Evolutionary conservation across 2,888 invertebrate species (phyloP), one percentile per base, ranked within the genome.

Genomic region (Tetragnatha montana): DNA sequence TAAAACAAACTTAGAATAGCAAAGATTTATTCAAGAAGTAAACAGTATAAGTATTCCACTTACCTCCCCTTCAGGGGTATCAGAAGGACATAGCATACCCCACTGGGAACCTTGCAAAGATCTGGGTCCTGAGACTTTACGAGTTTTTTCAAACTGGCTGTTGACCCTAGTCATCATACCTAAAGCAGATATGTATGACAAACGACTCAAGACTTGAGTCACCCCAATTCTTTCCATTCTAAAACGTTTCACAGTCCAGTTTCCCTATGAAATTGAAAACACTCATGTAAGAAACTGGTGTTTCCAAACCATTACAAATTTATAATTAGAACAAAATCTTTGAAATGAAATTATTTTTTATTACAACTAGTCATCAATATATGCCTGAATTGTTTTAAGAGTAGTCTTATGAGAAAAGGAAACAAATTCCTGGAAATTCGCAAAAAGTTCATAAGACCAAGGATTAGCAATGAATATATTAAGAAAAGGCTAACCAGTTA

Each of bases 81-180:
- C 99, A 35, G 98, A 98, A 0, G 99, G 99, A 94, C 99, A 99
- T 87, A 99, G 94, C 98, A 99, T 98, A 70, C 99, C 99, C 98
- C 98, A 99, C 93, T 99, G 99, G 8, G 98, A 98, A 0, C 98
- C 97, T 93, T 99, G 99, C 82, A 99, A 94, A 0, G 98, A 98
- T 87, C 99, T 95, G 0, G 99, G 99, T 0, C 99, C 99, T 7
- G 98, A 98, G 0, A 99, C 99, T 95, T 99, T 99, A 17, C 99
- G 95, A 0, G 99, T 98, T 94, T 99, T 99, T 93, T 99, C 99
- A 94, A 99, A 99, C 94, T 99, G 99, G 4, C 99, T 99, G 93
- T 99, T 98, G 0, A 99, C 98, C 90, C 99, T 95, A 0, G 99
- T 99, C 99, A 99, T 99, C 99, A 99, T 99, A 51, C 99, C 99